Evolutionary conservation across 2,888 invertebrate genomes (phyloP).

Genomic region (Athalia rosae): DNA sequence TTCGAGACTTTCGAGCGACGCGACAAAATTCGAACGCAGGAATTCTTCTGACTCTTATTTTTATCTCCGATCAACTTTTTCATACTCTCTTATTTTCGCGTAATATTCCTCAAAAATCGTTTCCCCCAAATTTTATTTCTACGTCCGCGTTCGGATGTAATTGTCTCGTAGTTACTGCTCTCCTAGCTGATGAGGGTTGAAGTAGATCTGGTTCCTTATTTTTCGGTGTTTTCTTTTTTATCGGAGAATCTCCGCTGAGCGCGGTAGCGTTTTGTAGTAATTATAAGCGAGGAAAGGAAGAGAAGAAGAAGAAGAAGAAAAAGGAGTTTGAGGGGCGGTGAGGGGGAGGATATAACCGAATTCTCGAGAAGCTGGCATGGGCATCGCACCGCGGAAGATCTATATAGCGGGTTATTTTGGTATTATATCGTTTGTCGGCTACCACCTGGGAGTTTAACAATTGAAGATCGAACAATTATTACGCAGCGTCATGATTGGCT

Average conservation of each 20-base stretch:
- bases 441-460: conserved; percentile 66
- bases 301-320: not conserved
- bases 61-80: too few species aligned
- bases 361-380: conserved; percentile 28
- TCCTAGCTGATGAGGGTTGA: not conserved
- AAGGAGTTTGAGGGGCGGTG: conserved; percentile 48
- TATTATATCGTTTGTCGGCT: conserved; percentile 58
- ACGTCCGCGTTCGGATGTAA: too few species aligned
- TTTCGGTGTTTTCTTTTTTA: not conserved
- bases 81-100: too few species aligned
- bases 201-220: not conserved
- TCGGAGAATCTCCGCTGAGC: not conserved
- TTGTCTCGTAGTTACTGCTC: too few species aligned
- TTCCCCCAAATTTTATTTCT: too few species aligned
- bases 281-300: too few species aligned
- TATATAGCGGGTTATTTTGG: conserved; percentile 7
- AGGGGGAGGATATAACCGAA: conserved; percentile 47
- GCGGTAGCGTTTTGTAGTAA: conserved; percentile 5
- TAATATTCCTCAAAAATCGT: too few species aligned
- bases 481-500: conserved; percentile 56
- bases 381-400: not conserved
- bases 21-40: too few species aligned
- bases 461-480: conserved; percentile 67
- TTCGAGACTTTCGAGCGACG: too few species aligned
- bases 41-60: too few species aligned